phyloP scores from a whole-genome alignment of 2,888 invertebrate species.

The Epistrophe grossulariae region DNA sequence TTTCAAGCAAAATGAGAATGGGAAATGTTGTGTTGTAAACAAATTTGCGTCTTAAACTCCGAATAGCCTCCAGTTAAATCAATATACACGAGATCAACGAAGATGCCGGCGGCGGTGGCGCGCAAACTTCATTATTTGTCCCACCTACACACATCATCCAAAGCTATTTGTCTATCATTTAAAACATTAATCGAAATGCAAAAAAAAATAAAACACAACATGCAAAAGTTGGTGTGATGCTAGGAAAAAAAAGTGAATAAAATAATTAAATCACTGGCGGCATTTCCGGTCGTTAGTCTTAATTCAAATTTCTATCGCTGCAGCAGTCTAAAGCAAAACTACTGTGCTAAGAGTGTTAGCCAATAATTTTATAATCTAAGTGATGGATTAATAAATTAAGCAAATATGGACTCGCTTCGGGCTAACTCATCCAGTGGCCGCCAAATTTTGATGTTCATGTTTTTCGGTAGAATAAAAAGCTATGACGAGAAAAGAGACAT shows the following conservation, averaged over 20 bases:
- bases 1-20: background rate
- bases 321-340: slow-evolving; percentile 43
- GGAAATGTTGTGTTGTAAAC: background rate
- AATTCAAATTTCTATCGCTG: slow-evolving; percentile 64
- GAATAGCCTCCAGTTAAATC: slow-evolving; percentile 26
- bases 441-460: no score
- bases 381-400: slow-evolving; percentile 21
- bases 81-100: background rate
- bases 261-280: slow-evolving; percentile 66
- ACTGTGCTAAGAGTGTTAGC: slow-evolving; percentile 38
- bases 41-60: slow-evolving; percentile 15
- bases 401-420: background rate
- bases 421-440: background rate
- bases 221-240: slow-evolving; percentile 29
- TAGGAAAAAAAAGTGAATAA: slow-evolving; percentile 39
- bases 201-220: background rate
- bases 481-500: no score
- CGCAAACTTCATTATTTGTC: slow-evolving; percentile 23
- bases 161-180: slow-evolving; percentile 61
- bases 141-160: slow-evolving; percentile 36
- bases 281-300: slow-evolving; percentile 74
- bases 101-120: background rate
- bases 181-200: slow-evolving; percentile 19
- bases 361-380: slow-evolving; percentile 24
- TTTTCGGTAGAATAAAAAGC: no score